Evolutionary conservation across 2,113 vertebrate species (phyloP).

Genomic region (Cynoglossus semilaevis): DNA sequence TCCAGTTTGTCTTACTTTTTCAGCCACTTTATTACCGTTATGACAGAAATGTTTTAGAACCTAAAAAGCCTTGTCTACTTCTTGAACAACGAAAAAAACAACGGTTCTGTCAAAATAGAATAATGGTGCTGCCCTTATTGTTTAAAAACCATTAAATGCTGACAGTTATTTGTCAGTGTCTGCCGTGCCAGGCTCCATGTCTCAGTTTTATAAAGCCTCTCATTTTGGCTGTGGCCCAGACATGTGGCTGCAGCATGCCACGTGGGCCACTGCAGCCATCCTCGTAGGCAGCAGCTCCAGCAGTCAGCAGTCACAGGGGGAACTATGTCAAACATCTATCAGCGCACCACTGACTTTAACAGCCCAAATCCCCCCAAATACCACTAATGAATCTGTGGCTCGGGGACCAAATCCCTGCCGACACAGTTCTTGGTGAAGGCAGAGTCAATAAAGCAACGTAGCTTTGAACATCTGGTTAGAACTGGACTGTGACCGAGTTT

Average conservation of each 20-base stretch:
- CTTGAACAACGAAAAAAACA: neutral
- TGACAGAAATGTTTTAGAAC: too few species aligned
- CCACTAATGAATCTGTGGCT: slow-evolving; percentile 43
- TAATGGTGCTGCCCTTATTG: slow-evolving; percentile 3
- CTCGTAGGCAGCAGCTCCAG: slow-evolving; percentile 40
- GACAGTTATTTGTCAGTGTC: slow-evolving; percentile 21
- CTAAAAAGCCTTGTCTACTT: too few species aligned
- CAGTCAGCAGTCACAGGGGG: slow-evolving; percentile 16
- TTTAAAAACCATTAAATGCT: slow-evolving; percentile 17
- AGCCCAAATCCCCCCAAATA: slow-evolving; percentile 32
- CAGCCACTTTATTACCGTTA: too few species aligned
- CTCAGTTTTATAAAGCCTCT: slow-evolving; percentile 40
- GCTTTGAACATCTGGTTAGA: slow-evolving; percentile 44
- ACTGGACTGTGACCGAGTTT: slow-evolving; percentile 25
- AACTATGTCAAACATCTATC: slow-evolving; percentile 63
- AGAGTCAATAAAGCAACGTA: slow-evolving; percentile 45
- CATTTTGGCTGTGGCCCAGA: slow-evolving; percentile 47
- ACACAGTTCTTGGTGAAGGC: slow-evolving; percentile 35
- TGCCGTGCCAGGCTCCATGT: slow-evolving; percentile 28
- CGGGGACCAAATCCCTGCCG: slow-evolving; percentile 21
- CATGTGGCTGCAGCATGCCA: slow-evolving; percentile 56
- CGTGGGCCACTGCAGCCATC: slow-evolving; percentile 42
- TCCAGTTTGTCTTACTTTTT: too few species aligned
- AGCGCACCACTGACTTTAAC: slow-evolving; percentile 59
- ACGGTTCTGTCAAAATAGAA: slow-evolving; percentile 3